Base-by-base conservation (phyloP, 1,140 invertebrate genomes). In the Pararge aegeria region DNA sequence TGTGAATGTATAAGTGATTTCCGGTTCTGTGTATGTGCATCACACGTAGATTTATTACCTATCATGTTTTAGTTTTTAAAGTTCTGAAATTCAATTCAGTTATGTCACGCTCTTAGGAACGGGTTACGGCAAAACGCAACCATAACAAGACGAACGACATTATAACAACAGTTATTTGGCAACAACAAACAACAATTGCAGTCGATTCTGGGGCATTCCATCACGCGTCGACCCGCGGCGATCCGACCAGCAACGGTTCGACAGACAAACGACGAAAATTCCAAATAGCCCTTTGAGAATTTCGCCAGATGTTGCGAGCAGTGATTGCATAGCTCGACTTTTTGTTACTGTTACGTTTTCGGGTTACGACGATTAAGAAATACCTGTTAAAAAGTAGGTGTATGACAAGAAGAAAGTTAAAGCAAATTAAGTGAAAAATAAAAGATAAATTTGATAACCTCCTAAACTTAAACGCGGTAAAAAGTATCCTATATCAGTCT, bases 171-270 rank as follows among this genome's bases (percentile, higher is more conserved):
- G 63, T 73, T 70, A 65, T 75, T 73, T 73, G 60, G 75, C 66
- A 73, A 72, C 61, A 66, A 55, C 50, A 50, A 61, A 55, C 60
- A 66, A 58, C 63, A 64, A 68, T 64, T 55, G 61, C 52, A 53
- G 51, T 49, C 55, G 55, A 55, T 68, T 55, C 63, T 70, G 65
- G 61, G 50, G 64, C 75, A 76, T 79, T 79, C 79, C 75, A 70
- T 78, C 75, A 79, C 72, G 69, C 64, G 61, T 53, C 49, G 59
- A 64, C 74, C 55, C 49, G 58, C 40, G 60, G 68, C 66, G 61
- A 40, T 60, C 53, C 44, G 64, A 65, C 63, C 27, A 27, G 27
- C 66, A 60, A 55, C 59, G 68, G 61, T 71, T 70, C 58, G 71
- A 68, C 64, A 60, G 62, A 56, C 44, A 71, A 65, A 77, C 68